Base-by-base conservation (phyloP, 2,113 vertebrate species). In the Platichthys stellatus region DNA sequence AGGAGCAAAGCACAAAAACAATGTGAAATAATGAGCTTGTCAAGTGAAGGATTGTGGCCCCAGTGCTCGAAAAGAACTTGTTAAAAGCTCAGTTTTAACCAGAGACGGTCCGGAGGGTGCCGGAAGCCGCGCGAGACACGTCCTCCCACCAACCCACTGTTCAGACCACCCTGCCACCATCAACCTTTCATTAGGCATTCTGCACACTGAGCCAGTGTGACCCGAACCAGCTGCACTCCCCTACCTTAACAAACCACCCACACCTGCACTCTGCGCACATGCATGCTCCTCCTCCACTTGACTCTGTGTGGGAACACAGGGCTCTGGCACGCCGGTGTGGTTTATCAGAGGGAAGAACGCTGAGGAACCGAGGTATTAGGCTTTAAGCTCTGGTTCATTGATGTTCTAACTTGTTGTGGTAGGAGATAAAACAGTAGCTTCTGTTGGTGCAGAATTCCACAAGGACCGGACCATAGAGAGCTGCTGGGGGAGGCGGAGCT, bases 1-100 rank as follows among this genome's bases (percentile, higher is more conserved):
- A 88, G 83, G 88, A 84, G 81, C 80, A 83, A 81, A 84, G 86
- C 82, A 86, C 83, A 71, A 84, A 88, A 90, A 89, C 87, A 79
- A 81, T 86, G 81, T 74, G 83, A 89, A 88, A 92, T 92, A 92
- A 93, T 90, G 88, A 93, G 92, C 88, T 91, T 90, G 86, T 92
- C 89, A 92, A 87, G 84, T 73, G 84, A 82, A 83, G 78, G 76
- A 86, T 77, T 76, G 83, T 74, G 82, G 75, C 77, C 83, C 51
- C 82, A 31, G 21, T 76, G 75, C 80, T 85, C 63, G 57, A 43
- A 7, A 3, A 54, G 20, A n/a, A 54, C 85, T 84, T 80, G 49
- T 89, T 81, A 83, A 88, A 84, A 72, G 67, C 21, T 65, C 20
- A 43, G 79, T 88, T 90, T 90, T 54, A n/a, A 54, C 18, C 51